Evolutionary conservation across 1,140 invertebrate species (phyloP).

Genomic region (Danaus plexippus): DNA sequence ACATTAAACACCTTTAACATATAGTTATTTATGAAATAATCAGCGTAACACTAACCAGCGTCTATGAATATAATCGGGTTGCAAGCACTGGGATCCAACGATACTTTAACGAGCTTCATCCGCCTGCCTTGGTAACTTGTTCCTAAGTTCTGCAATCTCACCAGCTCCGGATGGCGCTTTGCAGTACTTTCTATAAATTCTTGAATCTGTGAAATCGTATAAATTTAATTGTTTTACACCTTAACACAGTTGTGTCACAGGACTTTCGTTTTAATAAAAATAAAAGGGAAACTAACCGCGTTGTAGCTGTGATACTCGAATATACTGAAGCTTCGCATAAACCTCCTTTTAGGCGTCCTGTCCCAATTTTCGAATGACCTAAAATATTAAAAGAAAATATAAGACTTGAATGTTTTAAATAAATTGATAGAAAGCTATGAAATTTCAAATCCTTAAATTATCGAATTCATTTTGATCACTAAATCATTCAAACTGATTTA

Average conservation of each 20-base stretch:
- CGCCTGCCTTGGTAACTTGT: conserved; percentile 72
- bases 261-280: background rate
- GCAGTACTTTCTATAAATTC: conserved; percentile 46
- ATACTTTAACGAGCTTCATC: conserved; percentile 63
- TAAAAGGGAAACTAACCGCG: conserved; percentile 32
- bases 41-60: conserved; percentile 53
- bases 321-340: conserved; percentile 31
- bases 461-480: background rate
- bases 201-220: conserved; percentile 38
- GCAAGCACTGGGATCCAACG: conserved; percentile 35
- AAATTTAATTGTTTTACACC: background rate
- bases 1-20: too few species aligned
- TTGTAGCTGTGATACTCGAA: conserved; percentile 46
- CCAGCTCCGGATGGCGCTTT: conserved; percentile 58
- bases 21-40: background rate
- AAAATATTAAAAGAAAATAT: conserved; percentile 12
- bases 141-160: conserved; percentile 69
- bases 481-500: conserved; percentile 1
- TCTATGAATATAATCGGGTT: conserved; percentile 63
- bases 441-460: background rate
- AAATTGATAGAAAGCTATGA: too few species aligned
- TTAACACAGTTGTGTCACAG: background rate
- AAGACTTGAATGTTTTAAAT: background rate
- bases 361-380: conserved; percentile 24
- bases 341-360: conserved; percentile 36